Conservation (phyloP, 2,797 vertebrate genomes). For the Platalea minor region DNA sequence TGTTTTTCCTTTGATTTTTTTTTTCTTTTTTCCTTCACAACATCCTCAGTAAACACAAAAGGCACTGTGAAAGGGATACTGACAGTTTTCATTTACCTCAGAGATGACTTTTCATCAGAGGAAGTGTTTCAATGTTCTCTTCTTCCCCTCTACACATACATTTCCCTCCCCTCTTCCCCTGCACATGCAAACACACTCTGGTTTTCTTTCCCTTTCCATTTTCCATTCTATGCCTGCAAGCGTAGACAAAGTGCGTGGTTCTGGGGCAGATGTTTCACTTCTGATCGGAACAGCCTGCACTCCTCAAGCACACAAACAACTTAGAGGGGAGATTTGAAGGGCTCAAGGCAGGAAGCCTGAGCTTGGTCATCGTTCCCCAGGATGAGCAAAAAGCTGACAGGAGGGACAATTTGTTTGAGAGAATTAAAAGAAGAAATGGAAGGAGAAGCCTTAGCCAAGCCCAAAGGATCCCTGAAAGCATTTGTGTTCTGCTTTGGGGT, state of each 20-base stretch:
- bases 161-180: neutral
- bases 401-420: neutral
- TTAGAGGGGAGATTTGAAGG: neutral
- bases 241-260: neutral
- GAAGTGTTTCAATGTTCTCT: neutral
- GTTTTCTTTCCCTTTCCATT: neutral
- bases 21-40: neutral
- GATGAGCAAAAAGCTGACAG: neutral
- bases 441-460: neutral
- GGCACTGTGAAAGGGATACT: neutral
- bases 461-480: neutral
- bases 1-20: neutral
- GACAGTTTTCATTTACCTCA: neutral
- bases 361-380: neutral
- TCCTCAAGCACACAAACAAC: neutral
- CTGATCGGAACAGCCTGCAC: neutral
- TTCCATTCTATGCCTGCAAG: neutral
- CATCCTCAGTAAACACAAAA: neutral
- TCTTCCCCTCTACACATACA: neutral
- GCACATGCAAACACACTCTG: neutral
- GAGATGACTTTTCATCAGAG: neutral
- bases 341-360: neutral
- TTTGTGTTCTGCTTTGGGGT: neutral
- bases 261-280: neutral
- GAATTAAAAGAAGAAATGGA: neutral